Conservation (phyloP, 92 coral and sea anemone species). For the Virgularia gustaviana region DNA sequence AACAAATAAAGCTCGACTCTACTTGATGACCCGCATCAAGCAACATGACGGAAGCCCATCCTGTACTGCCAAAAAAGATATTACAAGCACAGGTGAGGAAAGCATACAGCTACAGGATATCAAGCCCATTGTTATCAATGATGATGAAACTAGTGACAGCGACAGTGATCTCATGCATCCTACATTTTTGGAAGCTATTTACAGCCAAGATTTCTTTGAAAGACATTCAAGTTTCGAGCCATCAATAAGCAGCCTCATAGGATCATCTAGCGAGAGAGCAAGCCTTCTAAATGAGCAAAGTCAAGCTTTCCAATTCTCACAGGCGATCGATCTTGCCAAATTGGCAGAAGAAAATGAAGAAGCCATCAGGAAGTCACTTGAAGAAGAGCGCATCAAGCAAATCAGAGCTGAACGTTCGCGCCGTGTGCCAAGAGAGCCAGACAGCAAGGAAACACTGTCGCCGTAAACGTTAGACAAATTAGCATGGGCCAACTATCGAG, state of each 20-base stretch:
- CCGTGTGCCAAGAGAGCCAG: slow-evolving; percentile 52
- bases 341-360: slow-evolving; percentile 23
- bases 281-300: slow-evolving; percentile 1
- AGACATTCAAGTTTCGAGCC: slow-evolving; percentile 9
- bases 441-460: slow-evolving; percentile 26
- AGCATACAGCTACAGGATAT: slow-evolving; percentile 5
- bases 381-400: slow-evolving; percentile 37
- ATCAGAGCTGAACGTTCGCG: slow-evolving; percentile 47
- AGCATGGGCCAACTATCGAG: slow-evolving; percentile 43
- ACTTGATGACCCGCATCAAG: slow-evolving; percentile 13
- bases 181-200: slow-evolving; percentile 5
- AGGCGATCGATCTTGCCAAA: slow-evolving; percentile 21
- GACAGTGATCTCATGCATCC: not conserved
- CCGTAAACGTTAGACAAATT: slow-evolving; percentile 57
- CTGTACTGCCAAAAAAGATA: not conserved
- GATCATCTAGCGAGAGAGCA: slow-evolving; percentile 40
- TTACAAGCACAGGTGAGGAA: slow-evolving; percentile 5
- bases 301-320: slow-evolving; percentile 23
- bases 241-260: slow-evolving; percentile 29
- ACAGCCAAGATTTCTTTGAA: not conserved
- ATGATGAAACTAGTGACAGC: slow-evolving; percentile 10
- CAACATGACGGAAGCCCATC: too few relatives aligned
- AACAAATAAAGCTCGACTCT: slow-evolving; percentile 23
- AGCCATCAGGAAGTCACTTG: not conserved
- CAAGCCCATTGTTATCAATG: slow-evolving; percentile 26